Evolutionary conservation across 2,797 vertebrate genomes (phyloP).

Genomic region (Synaphobranchus kaupii): DNA sequence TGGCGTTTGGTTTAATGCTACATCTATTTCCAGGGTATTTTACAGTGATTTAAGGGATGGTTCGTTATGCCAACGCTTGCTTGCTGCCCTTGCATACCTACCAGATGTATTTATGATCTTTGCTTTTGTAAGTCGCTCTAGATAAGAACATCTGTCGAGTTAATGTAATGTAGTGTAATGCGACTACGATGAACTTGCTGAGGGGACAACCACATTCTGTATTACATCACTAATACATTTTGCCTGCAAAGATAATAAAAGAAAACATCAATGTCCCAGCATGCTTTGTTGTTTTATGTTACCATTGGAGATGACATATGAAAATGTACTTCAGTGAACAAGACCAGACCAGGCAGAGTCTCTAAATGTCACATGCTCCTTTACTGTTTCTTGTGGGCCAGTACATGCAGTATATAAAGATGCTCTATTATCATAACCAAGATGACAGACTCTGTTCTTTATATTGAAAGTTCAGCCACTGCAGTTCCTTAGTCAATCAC

Average conservation of each 20-base stretch:
- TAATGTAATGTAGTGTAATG: not conserved
- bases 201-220: not conserved
- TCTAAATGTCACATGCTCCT: conserved; percentile 17
- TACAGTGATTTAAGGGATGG: not conserved
- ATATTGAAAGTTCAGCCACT: conserved; percentile 10
- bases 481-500: not conserved
- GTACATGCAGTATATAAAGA: conserved; percentile 9
- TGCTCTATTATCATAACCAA: not conserved
- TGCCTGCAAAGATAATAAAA: not conserved
- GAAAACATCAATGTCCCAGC: not conserved
- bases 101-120: not conserved
- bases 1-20: not conserved
- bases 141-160: not conserved
- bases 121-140: not conserved
- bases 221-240: conserved; percentile 13
- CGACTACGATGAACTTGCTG: not conserved
- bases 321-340: conserved; percentile 9
- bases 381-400: not conserved
- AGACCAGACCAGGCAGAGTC: not conserved
- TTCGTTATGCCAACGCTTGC: not conserved
- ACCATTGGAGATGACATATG: conserved; percentile 13
- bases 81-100: not conserved
- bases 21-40: not conserved
- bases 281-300: conserved; percentile 3
- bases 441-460: conserved; percentile 4